These are phyloP conservation scores for Irena cyanogastra DNA, from an alignment of 2,113 vertebrate species.

Conservation along the genomic window DNA sequence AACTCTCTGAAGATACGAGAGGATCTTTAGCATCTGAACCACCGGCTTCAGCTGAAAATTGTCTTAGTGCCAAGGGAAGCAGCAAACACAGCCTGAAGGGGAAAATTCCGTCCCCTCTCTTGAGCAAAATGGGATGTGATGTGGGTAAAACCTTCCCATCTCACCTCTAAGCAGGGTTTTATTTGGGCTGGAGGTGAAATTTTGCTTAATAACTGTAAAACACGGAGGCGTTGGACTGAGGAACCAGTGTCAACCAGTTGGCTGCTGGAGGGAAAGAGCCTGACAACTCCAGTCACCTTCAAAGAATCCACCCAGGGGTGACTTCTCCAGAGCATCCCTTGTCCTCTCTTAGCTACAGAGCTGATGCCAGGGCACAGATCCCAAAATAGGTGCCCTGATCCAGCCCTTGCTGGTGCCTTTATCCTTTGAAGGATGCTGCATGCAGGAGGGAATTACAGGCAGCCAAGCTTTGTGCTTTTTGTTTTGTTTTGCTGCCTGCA, in stretches of 20 bases:
- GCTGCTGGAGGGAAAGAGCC: neutral
- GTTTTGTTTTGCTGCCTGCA: conserved; percentile 52
- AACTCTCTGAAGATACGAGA: neutral
- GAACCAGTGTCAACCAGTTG: neutral
- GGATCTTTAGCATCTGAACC: neutral
- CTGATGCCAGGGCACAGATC: neutral
- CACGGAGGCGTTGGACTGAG: rapidly evolving
- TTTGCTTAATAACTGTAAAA: neutral
- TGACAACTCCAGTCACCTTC: neutral
- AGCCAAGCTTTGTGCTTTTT: neutral
- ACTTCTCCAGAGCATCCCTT: neutral
- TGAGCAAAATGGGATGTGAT: neutral
- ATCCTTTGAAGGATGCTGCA: neutral
- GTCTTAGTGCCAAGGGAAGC: neutral
- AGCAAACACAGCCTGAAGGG: neutral
- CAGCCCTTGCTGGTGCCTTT: neutral
- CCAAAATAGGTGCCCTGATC: neutral
- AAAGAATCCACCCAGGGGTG: neutral
- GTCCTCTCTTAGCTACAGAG: neutral
- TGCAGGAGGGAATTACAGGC: conserved; percentile 15
- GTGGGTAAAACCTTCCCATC: neutral
- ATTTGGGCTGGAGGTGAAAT: neutral
- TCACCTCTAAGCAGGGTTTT: neutral
- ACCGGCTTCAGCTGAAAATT: neutral
- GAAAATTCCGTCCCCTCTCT: neutral